These are phyloP conservation scores for Caenorhabditis panamensis DNA, from an alignment of 2,888 invertebrate species.

Conservation along the genomic window DNA sequence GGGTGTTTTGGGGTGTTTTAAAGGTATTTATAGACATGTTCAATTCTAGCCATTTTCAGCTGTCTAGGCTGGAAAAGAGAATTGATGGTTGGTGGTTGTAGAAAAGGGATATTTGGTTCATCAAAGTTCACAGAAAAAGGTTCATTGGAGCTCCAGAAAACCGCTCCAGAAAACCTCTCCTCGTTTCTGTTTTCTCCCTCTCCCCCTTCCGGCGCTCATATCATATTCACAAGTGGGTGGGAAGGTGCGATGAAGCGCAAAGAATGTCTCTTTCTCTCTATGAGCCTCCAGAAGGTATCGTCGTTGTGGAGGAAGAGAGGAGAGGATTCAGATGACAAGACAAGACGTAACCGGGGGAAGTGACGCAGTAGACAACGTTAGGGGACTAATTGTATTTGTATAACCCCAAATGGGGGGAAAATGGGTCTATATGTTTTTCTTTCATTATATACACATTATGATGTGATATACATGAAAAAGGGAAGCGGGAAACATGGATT, in stretches of 20 bases:
- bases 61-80: neutral
- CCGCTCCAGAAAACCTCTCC: too few species aligned
- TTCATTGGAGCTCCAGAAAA: neutral
- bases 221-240: slow-evolving; percentile 60
- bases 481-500: neutral
- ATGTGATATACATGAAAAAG: neutral
- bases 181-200: slow-evolving; percentile 22
- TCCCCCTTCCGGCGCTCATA: slow-evolving; percentile 36
- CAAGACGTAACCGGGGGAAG: neutral
- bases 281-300: too few species aligned
- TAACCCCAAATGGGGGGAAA: neutral
- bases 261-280: neutral
- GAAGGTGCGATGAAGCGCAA: slow-evolving; percentile 50
- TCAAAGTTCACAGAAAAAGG: slow-evolving; percentile 30
- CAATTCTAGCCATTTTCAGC: slow-evolving; percentile 24
- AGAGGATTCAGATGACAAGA: too few species aligned
- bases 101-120: slow-evolving; percentile 35
- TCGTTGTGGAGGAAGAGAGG: too few species aligned
- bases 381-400: slow-evolving; percentile 2
- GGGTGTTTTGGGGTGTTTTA: too few species aligned
- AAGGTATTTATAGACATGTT: slow-evolving; percentile 3
- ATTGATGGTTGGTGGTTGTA: slow-evolving; percentile 28
- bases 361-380: slow-evolving; percentile 4
- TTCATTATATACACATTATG: neutral
- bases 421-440: neutral